A percentile compares a stretch with the other conserved stretches of the same genome.
phyloP scores from a whole-genome alignment of 2,113 vertebrate species.

The Syrmaticus mikado region DNA sequence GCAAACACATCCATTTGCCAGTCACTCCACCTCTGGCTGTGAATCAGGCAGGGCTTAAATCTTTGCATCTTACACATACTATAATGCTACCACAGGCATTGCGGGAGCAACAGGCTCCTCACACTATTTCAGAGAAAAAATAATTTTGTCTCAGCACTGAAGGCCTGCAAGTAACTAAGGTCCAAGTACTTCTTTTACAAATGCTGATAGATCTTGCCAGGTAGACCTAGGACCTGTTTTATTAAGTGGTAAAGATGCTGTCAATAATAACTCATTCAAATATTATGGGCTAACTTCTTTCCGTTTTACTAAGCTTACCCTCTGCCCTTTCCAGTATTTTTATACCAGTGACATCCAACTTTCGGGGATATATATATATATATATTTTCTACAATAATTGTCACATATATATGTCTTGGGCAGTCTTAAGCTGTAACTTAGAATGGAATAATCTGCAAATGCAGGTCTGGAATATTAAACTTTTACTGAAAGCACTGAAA shows the following conservation, averaged over 20 bases:
- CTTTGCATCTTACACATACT: not conserved
- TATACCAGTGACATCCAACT: not conserved
- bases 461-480: not conserved
- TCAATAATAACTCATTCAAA: not conserved
- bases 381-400: not conserved
- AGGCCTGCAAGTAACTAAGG: not conserved
- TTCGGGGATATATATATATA: not conserved
- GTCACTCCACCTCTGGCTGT: not conserved
- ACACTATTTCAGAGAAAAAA: not conserved
- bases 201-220: not conserved
- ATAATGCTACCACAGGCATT: not conserved
- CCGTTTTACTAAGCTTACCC: not conserved
- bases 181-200: not conserved
- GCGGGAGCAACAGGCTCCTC: not conserved
- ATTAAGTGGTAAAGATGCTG: not conserved
- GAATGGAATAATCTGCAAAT: not conserved
- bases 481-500: not conserved
- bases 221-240: not conserved
- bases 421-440: not conserved
- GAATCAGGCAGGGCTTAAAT: not conserved
- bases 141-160: not conserved
- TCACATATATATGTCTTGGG: not conserved
- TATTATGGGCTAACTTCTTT: not conserved
- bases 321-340: not conserved
- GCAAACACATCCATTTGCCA: not conserved